Percentiles rank a stretch among this genome's conserved stretches.
phyloP scores from a whole-genome alignment of 1,140 invertebrate species.

The Sycobia sp. region DNA sequence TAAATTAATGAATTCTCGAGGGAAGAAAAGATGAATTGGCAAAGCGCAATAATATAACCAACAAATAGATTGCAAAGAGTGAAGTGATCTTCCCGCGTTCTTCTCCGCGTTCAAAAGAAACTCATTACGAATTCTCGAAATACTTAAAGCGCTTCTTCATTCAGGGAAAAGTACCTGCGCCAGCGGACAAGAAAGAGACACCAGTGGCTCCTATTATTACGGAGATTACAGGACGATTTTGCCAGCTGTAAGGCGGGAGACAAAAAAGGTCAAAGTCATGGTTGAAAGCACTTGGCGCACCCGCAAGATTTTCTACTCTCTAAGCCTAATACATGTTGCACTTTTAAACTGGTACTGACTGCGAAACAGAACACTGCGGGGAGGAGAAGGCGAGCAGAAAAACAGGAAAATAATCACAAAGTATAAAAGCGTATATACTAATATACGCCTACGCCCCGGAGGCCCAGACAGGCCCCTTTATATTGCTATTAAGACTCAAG shows the following conservation, averaged over 20 bases:
- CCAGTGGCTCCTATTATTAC: not conserved
- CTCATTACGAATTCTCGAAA: no score
- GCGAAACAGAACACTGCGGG: no score
- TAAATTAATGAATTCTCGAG: no score
- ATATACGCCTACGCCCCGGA: conserved; percentile 47
- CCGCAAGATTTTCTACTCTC: conserved; percentile 3
- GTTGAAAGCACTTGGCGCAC: not conserved
- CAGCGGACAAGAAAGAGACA: not conserved
- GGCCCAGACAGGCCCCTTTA: conserved; percentile 42
- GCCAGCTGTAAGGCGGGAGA: not conserved
- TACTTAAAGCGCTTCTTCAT: no score
- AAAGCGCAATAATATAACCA: no score
- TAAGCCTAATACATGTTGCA: no score
- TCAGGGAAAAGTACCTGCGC: not conserved
- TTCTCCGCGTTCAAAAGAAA: no score
- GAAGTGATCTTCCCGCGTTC: no score
- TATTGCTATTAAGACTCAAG: conserved; percentile 47
- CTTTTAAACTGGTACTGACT: no score
- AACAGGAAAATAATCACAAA: not conserved
- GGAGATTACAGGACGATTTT: not conserved
- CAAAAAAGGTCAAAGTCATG: conserved; percentile 12
- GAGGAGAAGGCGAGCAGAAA: not conserved
- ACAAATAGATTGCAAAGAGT: no score
- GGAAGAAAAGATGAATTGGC: no score
- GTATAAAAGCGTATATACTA: conserved; percentile 7